Conservation (phyloP, 2,888 invertebrate genomes). For the Epinotia demarniana region DNA sequence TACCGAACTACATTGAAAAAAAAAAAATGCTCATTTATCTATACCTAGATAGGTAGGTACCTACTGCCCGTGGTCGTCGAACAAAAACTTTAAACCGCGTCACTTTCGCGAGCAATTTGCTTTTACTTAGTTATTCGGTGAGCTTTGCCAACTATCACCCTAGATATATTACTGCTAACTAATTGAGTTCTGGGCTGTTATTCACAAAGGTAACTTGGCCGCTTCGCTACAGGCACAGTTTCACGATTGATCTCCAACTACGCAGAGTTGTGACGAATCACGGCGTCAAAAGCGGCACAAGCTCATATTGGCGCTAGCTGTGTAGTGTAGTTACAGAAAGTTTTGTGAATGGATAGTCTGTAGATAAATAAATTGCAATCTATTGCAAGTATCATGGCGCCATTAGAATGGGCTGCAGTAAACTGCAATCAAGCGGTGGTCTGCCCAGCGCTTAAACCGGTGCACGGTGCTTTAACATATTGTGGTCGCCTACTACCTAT, state of each 20-base stretch:
- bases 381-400: constrained; percentile 46
- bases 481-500: constrained; percentile 28
- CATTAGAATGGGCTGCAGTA: constrained; percentile 47
- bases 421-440: constrained; percentile 50
- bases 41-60: no score
- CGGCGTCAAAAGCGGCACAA: not conserved
- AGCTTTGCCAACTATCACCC: constrained; percentile 1
- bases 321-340: not conserved
- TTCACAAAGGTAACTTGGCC: no score
- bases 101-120: not conserved
- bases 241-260: not conserved
- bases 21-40: no score
- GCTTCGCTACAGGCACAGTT: not conserved
- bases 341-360: constrained; percentile 8
- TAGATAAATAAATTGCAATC: constrained; percentile 51
- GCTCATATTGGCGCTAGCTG: not conserved
- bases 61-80: no score
- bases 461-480: constrained; percentile 31
- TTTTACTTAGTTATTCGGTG: not conserved
- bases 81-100: no score
- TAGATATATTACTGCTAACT: not conserved
- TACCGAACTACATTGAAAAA: no score
- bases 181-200: not conserved
- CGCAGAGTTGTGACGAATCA: not conserved
- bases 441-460: constrained; percentile 18